A percentile compares a stretch with the other conserved stretches of the same genome.
Conservation (phyloP, 2,797 vertebrate genomes). For the Thunnus albacares region DNA sequence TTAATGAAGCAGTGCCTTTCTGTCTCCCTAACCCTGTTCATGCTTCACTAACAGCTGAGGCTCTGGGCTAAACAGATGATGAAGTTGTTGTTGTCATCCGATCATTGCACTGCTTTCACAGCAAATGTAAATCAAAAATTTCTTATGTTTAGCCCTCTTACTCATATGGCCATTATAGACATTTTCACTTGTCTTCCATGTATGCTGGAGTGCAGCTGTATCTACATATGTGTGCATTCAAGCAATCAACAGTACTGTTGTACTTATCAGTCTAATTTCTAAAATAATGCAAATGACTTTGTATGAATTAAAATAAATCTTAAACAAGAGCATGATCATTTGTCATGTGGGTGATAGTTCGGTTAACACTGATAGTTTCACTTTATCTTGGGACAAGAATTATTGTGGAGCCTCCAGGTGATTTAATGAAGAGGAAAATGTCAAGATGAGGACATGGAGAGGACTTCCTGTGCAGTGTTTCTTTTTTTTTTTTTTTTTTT, state of each 20-base stretch:
- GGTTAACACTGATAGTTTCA: constrained; percentile 35
- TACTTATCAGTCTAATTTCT: background rate
- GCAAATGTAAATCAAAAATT: constrained; percentile 20
- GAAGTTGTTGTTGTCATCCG: constrained; percentile 51
- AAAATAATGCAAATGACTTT: background rate
- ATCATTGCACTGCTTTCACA: constrained; percentile 44
- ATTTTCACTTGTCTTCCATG: background rate
- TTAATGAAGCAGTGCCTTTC: constrained; percentile 54
- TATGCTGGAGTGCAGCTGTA: background rate
- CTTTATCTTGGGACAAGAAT: constrained; percentile 37
- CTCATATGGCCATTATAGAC: background rate
- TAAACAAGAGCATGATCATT: constrained; percentile 2
- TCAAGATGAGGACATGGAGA: constrained; percentile 62
- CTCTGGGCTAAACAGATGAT: constrained; percentile 67
- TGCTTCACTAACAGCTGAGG: constrained; percentile 52
- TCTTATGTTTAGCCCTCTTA: constrained; percentile 1
- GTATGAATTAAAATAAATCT: constrained; percentile 2
- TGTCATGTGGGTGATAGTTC: constrained; percentile 21
- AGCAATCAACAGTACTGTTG: background rate
- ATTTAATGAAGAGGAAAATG: constrained; percentile 71
- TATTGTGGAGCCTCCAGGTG: constrained; percentile 43
- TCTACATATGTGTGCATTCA: background rate
- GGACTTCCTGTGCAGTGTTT: constrained; percentile 51
- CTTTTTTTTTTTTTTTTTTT: constrained; percentile 15
- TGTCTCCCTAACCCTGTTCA: constrained; percentile 49